Percentiles rank a stretch among this genome's conserved stretches.
These are phyloP conservation scores for Agrilus mali DNA, from an alignment of 2,888 invertebrate species.

Conservation along the genomic window DNA sequence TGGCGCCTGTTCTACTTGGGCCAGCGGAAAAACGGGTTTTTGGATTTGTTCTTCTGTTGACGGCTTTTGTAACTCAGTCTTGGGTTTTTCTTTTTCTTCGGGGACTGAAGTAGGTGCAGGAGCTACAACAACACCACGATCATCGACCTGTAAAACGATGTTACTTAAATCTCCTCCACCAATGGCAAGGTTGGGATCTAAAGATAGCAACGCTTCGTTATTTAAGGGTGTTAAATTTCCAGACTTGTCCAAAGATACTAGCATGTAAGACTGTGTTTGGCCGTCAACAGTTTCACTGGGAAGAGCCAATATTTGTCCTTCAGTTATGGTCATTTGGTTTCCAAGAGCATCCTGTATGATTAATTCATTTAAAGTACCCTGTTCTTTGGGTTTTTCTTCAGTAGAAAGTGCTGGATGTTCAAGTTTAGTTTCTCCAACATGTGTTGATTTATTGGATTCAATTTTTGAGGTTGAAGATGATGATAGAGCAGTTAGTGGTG, in stretches of 20 bases:
- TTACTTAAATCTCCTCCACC: conserved; percentile 36
- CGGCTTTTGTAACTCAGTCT: conserved; percentile 17
- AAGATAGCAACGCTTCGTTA: conserved; percentile 50
- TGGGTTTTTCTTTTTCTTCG: background rate
- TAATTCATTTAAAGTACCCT: conserved; percentile 28
- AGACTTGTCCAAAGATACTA: conserved; percentile 58
- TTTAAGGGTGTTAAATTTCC: conserved; percentile 60
- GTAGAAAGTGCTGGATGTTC: conserved; percentile 2
- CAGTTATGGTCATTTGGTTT: conserved; percentile 36
- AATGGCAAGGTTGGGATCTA: conserved; percentile 38
- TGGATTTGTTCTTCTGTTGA: background rate
- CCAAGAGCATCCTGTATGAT: conserved; percentile 33
- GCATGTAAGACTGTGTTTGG: conserved; percentile 57
- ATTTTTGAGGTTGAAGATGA: conserved; percentile 20
- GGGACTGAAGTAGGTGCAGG: conserved; percentile 10
- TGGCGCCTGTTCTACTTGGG: background rate
- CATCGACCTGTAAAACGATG: conserved; percentile 41
- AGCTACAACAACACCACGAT: conserved; percentile 23
- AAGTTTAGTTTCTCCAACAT: conserved; percentile 8
- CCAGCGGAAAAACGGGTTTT: conserved; percentile 15
- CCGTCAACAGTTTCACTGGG: conserved; percentile 63
- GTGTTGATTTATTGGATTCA: conserved; percentile 6
- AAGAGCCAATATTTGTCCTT: conserved; percentile 56
- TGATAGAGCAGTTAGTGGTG: conserved; percentile 19
- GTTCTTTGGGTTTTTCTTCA: conserved; percentile 11